Base-by-base conservation (phyloP, 1,140 invertebrate genomes). In the Trachymyrmex septentrionalis region DNA sequence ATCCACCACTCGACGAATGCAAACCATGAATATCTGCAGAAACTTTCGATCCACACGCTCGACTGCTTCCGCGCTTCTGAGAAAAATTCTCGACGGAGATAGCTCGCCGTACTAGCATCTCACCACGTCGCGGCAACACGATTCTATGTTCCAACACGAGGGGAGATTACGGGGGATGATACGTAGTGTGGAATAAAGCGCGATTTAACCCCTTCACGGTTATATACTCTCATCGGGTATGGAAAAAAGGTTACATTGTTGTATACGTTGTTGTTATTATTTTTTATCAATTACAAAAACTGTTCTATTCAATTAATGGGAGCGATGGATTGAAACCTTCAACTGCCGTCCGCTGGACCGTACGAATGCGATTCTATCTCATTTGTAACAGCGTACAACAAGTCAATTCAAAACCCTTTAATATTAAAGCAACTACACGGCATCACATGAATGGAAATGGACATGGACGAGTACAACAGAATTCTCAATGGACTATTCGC, bases 41-140 rank as follows among this genome's bases (percentile, higher is more conserved):
- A 73, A 85, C 34, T 48, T 86, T 86, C 77, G 77, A 86, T 86
- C 77, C 77, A n/a, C 76, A 61, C 44, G 55, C 76, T 86, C 38
- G 77, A 82, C 64, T 86, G 55, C 44, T 82, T 55, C 30, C 55
- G 16, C 44, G 53, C 53, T 72, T 44, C 77, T 72, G 77, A 86
- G 85, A 80, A 86, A 82, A 86, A 86, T 86, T 86, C 24, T 9
- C 66, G 66, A 50, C 73, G 61, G 61, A 55, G 72, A 77, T 78
- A 85, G 14, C 38, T 21, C 50, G 34, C 63, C 53, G 10, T 76
- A 21, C 30, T 57, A 21, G n/a, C 16, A 48, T 69, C 53, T 69
- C 63, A 19, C 50, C 84, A 69, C 66, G 53, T 69, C 63, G 24
- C 53, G 63, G 59, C 38, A 38, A 86, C 19, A 38, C 44, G 53